Evolutionary conservation across 2,797 vertebrate species (phyloP), one percentile per base, ranked within the genome.

Genomic region (Neosilurus hyrtlii): DNA sequence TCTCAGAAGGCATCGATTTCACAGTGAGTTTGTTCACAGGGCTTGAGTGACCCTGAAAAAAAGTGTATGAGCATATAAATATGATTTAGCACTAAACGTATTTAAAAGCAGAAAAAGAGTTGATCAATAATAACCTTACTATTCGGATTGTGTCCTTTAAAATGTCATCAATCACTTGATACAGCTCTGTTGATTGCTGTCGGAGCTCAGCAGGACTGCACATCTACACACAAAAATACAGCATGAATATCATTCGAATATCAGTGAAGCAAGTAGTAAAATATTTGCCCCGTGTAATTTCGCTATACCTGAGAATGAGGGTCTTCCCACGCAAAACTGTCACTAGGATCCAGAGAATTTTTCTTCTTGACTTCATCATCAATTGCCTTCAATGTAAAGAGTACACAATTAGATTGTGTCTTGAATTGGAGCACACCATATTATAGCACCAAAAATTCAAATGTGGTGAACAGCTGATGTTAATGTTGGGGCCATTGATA

Each of bases 181-280:
- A 99, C 56, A 99, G 91, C 86, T 98, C 97, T 89, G 96, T 95
- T 2, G 97, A 97, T 92, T 97, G 94, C 85, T 97, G 96, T 81
- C 97, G 94, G 77, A 98, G 94, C 86, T 97, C 94, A 86, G 96
- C 95, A 20, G 98, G 97, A 0, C 94, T 97, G 88, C 94, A 96
- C 90, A 97, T 95, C 98, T 99, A 88, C 71, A 89, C 89, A 89
- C 89, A 54, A 86, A 83, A 91, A 37, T 81, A 57, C 79, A 88
- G 61, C 10, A 85, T 30, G 1, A 65, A 62, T 14, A 37, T 57
- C 11, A n/a, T 16, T 26, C 9, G 7, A 16, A 18, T 0, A 5
- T 24, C 15, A 9, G 18, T 0, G 4, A 9, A 30, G n/a, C 15
- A 12, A 10, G 20, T 3, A 54, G 10, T 14, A 9, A 67, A 35